phyloP scores from a whole-genome alignment of 2,797 vertebrate species.

The Dicrostonyx torquatus region DNA sequence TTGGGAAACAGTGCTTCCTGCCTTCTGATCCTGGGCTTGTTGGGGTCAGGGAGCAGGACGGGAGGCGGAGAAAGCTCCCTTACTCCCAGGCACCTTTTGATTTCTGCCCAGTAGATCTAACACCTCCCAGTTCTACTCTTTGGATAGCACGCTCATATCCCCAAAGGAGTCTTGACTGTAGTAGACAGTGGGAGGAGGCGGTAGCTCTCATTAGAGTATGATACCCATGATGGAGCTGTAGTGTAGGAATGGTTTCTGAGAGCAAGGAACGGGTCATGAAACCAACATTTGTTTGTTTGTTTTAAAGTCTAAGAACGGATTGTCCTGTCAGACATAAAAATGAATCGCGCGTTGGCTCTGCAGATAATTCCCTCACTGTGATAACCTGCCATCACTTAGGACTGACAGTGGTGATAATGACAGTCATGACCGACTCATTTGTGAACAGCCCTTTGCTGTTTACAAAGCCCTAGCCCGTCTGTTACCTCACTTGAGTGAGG shows the following conservation, averaged over 20 bases:
- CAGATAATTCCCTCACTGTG: neutral
- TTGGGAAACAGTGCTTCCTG: neutral
- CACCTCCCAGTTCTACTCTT: neutral
- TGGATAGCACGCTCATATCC: neutral
- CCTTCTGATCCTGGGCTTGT: neutral
- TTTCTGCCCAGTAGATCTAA: neutral
- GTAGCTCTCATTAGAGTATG: neutral
- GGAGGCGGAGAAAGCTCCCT: neutral
- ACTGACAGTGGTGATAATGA: neutral
- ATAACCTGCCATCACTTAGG: neutral
- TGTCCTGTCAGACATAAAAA: neutral
- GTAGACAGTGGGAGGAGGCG: neutral
- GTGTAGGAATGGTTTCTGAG: neutral
- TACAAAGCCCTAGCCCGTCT: constrained; percentile 43
- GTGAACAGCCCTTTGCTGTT: constrained; percentile 21
- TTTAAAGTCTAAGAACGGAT: neutral
- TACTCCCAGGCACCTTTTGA: neutral
- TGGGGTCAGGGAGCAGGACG: neutral
- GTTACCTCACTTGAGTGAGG: neutral
- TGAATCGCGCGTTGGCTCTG: neutral
- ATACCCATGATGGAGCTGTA: neutral
- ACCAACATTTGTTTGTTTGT: neutral
- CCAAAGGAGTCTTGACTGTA: neutral
- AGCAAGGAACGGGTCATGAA: constrained; percentile 32
- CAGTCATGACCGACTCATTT: constrained; percentile 16